phyloP scores from a whole-genome alignment of 2,888 invertebrate genomes.

The Thysanoteuthis rhombus region DNA sequence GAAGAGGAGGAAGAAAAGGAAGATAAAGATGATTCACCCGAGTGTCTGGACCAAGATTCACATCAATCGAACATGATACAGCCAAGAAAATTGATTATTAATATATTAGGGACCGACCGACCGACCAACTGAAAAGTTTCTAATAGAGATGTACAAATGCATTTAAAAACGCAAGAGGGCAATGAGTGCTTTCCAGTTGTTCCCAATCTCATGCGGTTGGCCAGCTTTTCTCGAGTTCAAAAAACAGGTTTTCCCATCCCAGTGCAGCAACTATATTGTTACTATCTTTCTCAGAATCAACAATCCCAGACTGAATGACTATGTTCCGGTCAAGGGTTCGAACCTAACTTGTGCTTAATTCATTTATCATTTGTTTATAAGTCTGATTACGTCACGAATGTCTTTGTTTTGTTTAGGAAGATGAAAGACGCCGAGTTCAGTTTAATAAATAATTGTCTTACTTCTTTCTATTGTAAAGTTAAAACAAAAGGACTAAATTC shows the following conservation, averaged over 20 bases:
- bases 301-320: conserved; percentile 12
- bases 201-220: neutral
- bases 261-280: neutral
- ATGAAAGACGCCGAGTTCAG: neutral
- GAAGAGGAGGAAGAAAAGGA: too few relatives aligned
- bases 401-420: neutral
- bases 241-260: neutral
- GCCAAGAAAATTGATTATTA: too few relatives aligned
- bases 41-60: too few relatives aligned
- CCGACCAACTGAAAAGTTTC: too few relatives aligned
- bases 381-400: neutral
- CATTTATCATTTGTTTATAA: neutral
- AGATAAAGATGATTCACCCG: too few relatives aligned
- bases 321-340: neutral
- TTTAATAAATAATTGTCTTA: too few relatives aligned
- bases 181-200: too few relatives aligned
- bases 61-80: too few relatives aligned
- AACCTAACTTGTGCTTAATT: neutral
- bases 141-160: too few relatives aligned
- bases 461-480: neutral
- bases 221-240: neutral
- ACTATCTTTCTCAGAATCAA: neutral
- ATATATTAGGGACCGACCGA: too few relatives aligned
- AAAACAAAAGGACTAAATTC: neutral
- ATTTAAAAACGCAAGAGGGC: too few relatives aligned